Conservation (phyloP, 30 jellyfish, hydroid and myxozoan genomes). For the Phacellophora camtschatica region DNA sequence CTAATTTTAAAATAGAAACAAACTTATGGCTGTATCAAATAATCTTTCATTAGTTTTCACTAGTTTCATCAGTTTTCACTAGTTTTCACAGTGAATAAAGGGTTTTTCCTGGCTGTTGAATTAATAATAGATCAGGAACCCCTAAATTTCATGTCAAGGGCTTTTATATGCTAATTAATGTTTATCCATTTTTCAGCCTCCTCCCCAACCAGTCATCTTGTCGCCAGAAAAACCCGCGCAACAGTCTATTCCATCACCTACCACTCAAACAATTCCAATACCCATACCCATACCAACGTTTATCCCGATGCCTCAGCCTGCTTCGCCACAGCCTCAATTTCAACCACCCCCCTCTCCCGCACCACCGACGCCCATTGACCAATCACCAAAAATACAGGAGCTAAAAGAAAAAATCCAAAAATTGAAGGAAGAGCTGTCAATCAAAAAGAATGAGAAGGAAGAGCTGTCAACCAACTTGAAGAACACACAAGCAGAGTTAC, state of each 20-base stretch:
- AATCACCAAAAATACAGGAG: constrained; percentile 42
- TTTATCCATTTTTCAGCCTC: background rate
- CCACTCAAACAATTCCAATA: constrained; percentile 44
- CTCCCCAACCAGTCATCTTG: constrained; percentile 19
- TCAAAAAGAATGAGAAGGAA: too few relatives aligned
- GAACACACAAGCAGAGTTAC: constrained; percentile 41
- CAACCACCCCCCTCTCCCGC: constrained; percentile 56
- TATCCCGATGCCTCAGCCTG: constrained; percentile 34
- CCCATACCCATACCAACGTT: constrained; percentile 61
- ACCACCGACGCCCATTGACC: constrained; percentile 15
- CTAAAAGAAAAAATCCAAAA: constrained; percentile 56
- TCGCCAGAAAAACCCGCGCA: background rate
- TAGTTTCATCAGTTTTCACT: too few relatives aligned
- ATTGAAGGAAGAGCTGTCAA: constrained; percentile 35
- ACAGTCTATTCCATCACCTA: background rate
- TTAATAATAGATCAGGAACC: too few relatives aligned
- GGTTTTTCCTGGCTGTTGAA: too few relatives aligned
- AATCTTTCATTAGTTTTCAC: too few relatives aligned
- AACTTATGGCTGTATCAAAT: too few relatives aligned
- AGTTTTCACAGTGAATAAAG: too few relatives aligned
- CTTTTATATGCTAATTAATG: background rate
- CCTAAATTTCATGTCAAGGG: too few relatives aligned
- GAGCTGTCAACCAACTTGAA: constrained; percentile 48
- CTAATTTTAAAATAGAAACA: too few relatives aligned
- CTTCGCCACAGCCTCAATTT: constrained; percentile 54